phyloP scores from a whole-genome alignment of 1,140 invertebrate species.

The Polypedilum pembai region DNA sequence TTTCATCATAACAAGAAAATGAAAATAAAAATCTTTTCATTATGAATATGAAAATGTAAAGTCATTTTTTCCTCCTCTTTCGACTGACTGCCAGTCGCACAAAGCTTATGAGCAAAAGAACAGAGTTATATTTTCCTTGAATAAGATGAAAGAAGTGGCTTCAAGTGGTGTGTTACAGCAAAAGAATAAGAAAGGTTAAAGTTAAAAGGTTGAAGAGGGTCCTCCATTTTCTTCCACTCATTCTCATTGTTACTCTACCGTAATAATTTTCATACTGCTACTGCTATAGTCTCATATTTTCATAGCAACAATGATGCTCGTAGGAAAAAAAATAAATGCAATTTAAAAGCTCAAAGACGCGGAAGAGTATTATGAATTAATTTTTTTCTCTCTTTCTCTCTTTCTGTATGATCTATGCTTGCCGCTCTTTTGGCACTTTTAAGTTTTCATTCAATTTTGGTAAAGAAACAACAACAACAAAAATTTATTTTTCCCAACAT shows the following conservation, averaged over 20 bases:
- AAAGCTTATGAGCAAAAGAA: not conserved
- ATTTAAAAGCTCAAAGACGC: slow-evolving; percentile 24
- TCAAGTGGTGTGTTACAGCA: too few species aligned
- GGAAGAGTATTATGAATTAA: slow-evolving; percentile 26
- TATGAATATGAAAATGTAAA: slow-evolving; percentile 9
- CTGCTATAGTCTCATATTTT: not conserved
- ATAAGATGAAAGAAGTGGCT: too few species aligned
- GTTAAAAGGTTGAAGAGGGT: not conserved
- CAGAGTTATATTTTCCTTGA: too few species aligned
- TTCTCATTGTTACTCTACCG: slow-evolving; percentile 10
- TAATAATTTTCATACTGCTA: not conserved
- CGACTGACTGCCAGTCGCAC: not conserved
- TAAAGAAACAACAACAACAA: too few species aligned
- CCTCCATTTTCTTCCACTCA: not conserved
- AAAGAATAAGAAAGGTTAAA: not conserved
- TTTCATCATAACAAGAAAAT: too few species aligned
- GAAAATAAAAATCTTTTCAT: not conserved
- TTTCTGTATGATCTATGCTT: not conserved
- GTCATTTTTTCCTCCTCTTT: not conserved
- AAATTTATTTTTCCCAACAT: too few species aligned
- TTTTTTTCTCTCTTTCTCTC: too few species aligned
- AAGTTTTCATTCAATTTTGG: not conserved
- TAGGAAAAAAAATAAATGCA: slow-evolving; percentile 16
- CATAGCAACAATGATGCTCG: not conserved
- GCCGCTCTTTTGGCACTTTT: not conserved